These are phyloP conservation scores for Peromyscus californicus DNA, from an alignment of 2,113 vertebrate species.

Conservation along the genomic window DNA sequence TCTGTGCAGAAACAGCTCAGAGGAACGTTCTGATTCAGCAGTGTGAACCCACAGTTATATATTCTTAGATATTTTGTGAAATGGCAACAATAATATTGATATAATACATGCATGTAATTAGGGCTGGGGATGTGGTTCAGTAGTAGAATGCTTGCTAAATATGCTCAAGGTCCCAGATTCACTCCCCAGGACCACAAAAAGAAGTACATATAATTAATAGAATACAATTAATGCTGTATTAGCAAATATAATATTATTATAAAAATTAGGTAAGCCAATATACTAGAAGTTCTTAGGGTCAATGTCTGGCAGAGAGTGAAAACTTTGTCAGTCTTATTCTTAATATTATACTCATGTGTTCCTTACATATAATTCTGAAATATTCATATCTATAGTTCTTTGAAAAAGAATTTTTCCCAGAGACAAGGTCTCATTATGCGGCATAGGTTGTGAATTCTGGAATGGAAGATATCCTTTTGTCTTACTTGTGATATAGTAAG, in stretches of 20 bases:
- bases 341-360: not conserved
- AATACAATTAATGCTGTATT: not conserved
- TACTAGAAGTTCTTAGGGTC: not conserved
- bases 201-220: not conserved
- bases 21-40: not conserved
- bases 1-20: not conserved
- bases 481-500: not conserved
- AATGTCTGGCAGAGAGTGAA: not conserved
- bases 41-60: not conserved
- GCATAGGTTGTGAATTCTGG: not conserved
- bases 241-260: not conserved
- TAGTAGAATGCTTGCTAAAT: not conserved
- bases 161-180: not conserved
- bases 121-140: not conserved
- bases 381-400: not conserved
- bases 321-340: not conserved
- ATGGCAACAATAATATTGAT: not conserved
- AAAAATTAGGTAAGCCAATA: slow-evolving; percentile 6
- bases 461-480: not conserved
- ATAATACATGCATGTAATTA: not conserved
- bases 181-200: not conserved
- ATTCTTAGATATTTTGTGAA: slow-evolving; percentile 2
- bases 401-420: not conserved
- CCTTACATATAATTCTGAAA: slow-evolving; percentile 61
- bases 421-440: not conserved